Conservation (phyloP, 2,797 vertebrate genomes). For the Epinephelus awoara region DNA sequence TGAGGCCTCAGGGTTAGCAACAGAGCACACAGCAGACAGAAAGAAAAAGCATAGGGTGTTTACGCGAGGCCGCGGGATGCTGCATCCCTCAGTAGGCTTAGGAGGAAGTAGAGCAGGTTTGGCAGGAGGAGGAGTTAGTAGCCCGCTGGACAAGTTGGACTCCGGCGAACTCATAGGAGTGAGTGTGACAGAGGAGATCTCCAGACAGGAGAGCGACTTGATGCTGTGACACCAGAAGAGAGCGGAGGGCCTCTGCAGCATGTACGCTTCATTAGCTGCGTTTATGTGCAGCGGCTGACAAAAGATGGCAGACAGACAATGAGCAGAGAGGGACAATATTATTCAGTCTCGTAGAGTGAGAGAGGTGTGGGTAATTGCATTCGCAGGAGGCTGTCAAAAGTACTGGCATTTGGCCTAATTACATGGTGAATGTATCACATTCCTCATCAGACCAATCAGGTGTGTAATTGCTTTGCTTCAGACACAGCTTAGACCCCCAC, state of each 20-base stretch:
- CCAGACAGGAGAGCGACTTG: constrained; percentile 91
- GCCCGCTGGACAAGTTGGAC: constrained; percentile 90
- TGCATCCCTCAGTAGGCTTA: constrained; percentile 87
- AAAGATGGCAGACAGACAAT: constrained; percentile 83
- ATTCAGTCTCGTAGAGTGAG: constrained; percentile 26
- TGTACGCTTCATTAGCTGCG: constrained; percentile 88
- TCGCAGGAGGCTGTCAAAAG: constrained; percentile 23
- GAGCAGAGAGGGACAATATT: constrained; percentile 43
- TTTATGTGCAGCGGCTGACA: constrained; percentile 91
- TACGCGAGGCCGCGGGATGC: constrained; percentile 92
- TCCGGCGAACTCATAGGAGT: constrained; percentile 92
- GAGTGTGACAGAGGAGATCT: constrained; percentile 94
- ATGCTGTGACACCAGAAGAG: constrained; percentile 93
- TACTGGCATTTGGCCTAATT: constrained; percentile 39
- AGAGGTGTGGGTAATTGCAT: constrained; percentile 38
- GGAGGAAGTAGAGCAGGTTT: constrained; percentile 86
- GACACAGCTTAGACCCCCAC: constrained; percentile 28
- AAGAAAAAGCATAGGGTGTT: constrained; percentile 66
- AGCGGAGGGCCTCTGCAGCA: constrained; percentile 91
- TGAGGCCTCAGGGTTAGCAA: neutral
- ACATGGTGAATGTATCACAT: constrained; percentile 33
- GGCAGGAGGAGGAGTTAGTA: constrained; percentile 92
- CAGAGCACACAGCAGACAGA: constrained; percentile 19
- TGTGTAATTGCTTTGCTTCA: constrained; percentile 64
- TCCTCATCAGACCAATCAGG: constrained; percentile 70